Conservation (phyloP, 2,113 vertebrate genomes). For the Mungos mungo region DNA sequence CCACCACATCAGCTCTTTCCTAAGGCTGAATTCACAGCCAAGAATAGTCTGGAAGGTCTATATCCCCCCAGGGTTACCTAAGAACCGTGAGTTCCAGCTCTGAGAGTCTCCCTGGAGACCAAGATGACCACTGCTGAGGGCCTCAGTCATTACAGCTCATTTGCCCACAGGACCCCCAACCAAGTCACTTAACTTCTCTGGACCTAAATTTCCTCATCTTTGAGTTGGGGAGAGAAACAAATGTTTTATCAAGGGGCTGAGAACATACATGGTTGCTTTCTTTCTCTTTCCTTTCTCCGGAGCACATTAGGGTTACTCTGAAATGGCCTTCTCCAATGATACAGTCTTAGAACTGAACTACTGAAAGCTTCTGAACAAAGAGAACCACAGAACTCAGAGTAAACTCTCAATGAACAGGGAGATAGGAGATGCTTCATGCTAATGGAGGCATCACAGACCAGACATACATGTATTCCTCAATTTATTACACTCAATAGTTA, state of each 20-base stretch:
- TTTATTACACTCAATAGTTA: accelerated
- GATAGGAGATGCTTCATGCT: background rate
- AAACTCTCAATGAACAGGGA: background rate
- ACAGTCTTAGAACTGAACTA: background rate
- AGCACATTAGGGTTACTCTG: background rate
- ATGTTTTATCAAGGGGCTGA: background rate
- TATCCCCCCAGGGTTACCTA: background rate
- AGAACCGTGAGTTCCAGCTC: background rate
- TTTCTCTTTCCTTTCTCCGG: background rate
- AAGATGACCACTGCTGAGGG: accelerated
- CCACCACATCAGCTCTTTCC: background rate
- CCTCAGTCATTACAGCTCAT: background rate
- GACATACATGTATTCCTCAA: background rate
- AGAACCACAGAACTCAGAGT: background rate
- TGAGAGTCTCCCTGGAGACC: background rate
- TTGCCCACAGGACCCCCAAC: background rate
- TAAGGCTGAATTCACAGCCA: background rate
- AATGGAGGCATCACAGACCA: background rate
- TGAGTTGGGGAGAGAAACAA: background rate
- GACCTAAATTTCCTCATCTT: background rate
- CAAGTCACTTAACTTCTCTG: background rate
- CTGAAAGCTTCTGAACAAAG: background rate
- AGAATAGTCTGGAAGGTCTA: accelerated
- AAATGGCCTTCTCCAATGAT: background rate
- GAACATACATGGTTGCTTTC: background rate